Evolutionary conservation across 2,888 invertebrate species (phyloP), one percentile per base, ranked within the genome.

Genomic region (Axea sp.): DNA sequence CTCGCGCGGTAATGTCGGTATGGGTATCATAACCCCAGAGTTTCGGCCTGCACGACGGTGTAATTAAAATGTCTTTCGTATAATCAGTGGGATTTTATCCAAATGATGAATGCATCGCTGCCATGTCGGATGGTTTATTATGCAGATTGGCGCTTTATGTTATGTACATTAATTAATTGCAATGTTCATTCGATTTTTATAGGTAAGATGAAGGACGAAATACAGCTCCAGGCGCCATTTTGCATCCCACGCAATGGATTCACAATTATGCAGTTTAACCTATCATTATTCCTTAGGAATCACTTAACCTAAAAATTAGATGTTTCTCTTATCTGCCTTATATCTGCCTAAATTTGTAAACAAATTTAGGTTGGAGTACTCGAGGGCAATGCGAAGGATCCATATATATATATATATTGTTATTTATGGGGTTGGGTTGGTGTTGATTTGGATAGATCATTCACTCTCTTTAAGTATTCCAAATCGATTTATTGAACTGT

Each of bases 101-200:
- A 77, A 78, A 79, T 78, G 81, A 81, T 72, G 78, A 81, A 81
- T 80, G 80, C 79, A 75, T 68, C 75, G 75, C 75, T 68, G 57
- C 76, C 73, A 71, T 51, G 73, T 72, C 73, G 78, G 74, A 74
- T 80, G 81, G 76, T 80, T 82, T 81, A 82, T 83, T 82, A 83
- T 83, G 83, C 81, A 83, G 81, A 83, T 81, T 81, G 79, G 74
- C 77, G 76, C 78, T 80, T 81, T 80, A 80, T 81, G 81, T 82
- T 82, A 83, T 78, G 78, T 79, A 77, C 79, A 80, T 81, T 83
- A 83, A 83, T 83, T 82, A 82, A 82, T 81, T 81, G 79, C 79
- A 79, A 78, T 78, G 79, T 80, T 78, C 77, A 76, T 77, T 77
- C 79, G 75, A 76, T 78, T 79, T 77, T 77, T 76, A 64, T 73